Percentiles rank a stretch among this genome's conserved stretches.
Conservation (phyloP, 2,797 vertebrate genomes). For the Glyptemys insculpta region DNA sequence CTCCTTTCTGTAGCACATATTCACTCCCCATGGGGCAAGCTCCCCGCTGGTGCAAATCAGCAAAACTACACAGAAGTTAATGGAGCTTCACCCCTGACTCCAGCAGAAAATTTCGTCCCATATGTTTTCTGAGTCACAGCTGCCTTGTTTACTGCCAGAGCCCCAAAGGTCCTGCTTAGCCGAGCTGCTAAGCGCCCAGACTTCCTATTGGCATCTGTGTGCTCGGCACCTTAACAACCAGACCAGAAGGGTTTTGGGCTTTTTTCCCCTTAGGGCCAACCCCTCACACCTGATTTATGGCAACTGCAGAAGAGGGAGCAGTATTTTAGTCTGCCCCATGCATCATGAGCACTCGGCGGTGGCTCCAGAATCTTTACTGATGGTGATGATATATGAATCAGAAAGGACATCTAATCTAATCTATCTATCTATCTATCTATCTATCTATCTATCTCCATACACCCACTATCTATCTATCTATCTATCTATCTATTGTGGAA, state of each 20-base stretch:
- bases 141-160: background rate
- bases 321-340: background rate
- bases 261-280: background rate
- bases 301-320: background rate
- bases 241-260: background rate
- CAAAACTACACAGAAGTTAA: background rate
- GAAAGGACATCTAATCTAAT: background rate
- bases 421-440: background rate
- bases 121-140: background rate
- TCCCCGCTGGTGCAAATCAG: background rate
- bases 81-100: background rate
- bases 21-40: background rate
- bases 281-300: background rate
- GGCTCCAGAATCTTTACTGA: background rate
- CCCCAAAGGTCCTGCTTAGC: background rate
- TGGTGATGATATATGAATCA: background rate
- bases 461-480: too few relatives aligned
- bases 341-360: background rate
- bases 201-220: background rate
- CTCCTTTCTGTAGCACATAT: background rate
- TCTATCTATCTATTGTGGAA: too few relatives aligned
- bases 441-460: too few relatives aligned
- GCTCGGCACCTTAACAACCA: background rate
- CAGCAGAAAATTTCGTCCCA: background rate
- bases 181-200: background rate